phyloP scores from a whole-genome alignment of 2,888 invertebrate species.

The Stenotaenia linearis region DNA sequence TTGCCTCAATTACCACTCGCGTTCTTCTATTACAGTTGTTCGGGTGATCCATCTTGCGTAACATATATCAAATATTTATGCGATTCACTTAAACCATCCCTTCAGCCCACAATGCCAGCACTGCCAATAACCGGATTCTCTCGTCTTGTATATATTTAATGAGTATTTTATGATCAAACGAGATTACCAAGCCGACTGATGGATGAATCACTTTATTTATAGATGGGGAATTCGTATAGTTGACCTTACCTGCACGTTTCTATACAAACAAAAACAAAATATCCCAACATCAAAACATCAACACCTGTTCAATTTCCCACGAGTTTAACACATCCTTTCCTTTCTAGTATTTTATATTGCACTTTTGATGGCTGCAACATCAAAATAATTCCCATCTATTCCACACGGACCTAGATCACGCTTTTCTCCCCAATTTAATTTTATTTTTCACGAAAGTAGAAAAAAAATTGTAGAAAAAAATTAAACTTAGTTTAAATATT shows the following conservation, averaged over 20 bases:
- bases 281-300: not conserved
- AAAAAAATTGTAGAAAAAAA: not conserved
- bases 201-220: not conserved
- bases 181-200: not conserved
- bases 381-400: not conserved
- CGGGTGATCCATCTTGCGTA: not conserved
- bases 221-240: not conserved
- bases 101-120: not conserved
- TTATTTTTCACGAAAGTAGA: not conserved
- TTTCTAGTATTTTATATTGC: not conserved
- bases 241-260: not conserved
- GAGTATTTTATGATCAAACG: not conserved
- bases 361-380: not conserved
- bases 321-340: not conserved
- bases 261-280: not conserved
- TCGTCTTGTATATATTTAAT: not conserved
- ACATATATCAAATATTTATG: not conserved
- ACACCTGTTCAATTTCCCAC: constrained; percentile 3
- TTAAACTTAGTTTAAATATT: not conserved
- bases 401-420: not conserved
- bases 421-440: too few relatives aligned
- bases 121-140: not conserved
- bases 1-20: not conserved
- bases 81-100: not conserved
- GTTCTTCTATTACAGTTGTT: not conserved